These are phyloP conservation scores for Hycleus phaleratus DNA, from an alignment of 1,140 invertebrate genomes.

Conservation along the genomic window DNA sequence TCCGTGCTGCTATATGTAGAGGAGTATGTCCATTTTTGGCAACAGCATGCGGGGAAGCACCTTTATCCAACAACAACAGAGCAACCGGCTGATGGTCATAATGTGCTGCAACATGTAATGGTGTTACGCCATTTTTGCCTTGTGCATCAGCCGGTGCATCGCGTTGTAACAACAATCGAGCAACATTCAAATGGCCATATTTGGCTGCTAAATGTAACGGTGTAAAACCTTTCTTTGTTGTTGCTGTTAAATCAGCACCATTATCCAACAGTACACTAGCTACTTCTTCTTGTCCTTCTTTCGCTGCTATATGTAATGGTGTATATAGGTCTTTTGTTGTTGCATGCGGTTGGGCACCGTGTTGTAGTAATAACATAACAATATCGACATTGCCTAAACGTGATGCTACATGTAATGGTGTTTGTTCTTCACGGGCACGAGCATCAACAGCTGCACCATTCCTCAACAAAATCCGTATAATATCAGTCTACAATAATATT, in stretches of 20 bases:
- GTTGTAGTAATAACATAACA: conserved; percentile 82
- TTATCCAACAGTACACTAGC: conserved; percentile 86
- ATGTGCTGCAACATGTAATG: conserved; percentile 94
- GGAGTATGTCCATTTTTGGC: conserved; percentile 99
- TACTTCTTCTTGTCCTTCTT: conserved; percentile 90
- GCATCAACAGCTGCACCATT: conserved; percentile 93
- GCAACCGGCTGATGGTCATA: conserved; percentile 95
- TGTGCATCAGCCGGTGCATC: conserved; percentile 89
- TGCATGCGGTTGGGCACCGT: conserved; percentile 79
- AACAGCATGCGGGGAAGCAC: conserved; percentile 88
- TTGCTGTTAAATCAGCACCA: conserved; percentile 81
- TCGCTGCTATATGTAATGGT: conserved; percentile 94
- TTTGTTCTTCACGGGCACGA: conserved; percentile 85
- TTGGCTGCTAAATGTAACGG: conserved; percentile 95
- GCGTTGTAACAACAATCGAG: conserved; percentile 72
- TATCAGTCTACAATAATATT: conserved; percentile 59
- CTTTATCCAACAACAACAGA: conserved; percentile 82
- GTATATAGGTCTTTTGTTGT: conserved; percentile 93
- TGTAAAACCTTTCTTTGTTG: conserved; percentile 96
- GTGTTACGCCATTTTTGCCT: conserved; percentile 96
- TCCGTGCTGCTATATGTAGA: conserved; percentile 95
- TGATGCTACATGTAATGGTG: conserved; percentile 87
- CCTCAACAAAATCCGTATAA: conserved; percentile 89
- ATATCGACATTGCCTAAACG: conserved; percentile 90
- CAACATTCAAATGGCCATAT: conserved; percentile 92